These are phyloP conservation scores for Drosophila cracens DNA, from an alignment of 2,888 invertebrate genomes.

Conservation along the genomic window DNA sequence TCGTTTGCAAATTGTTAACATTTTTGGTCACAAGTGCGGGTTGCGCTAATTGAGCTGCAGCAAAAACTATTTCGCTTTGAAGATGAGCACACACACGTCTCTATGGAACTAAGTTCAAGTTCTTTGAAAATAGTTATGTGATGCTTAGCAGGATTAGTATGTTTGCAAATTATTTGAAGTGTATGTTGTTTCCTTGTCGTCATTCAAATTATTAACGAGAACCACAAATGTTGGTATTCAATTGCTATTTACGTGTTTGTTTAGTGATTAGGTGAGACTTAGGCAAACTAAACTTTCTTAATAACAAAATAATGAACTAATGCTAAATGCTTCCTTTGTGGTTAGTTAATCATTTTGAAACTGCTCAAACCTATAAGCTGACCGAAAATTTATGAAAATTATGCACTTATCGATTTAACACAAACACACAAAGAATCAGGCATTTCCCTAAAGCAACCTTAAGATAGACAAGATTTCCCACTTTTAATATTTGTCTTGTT, in stretches of 20 bases:
- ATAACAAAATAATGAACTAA: neutral
- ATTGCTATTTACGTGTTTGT: neutral
- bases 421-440: neutral
- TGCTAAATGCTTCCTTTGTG: neutral
- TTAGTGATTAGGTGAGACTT: neutral
- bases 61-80: constrained; percentile 11
- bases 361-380: neutral
- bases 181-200: neutral
- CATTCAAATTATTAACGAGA: neutral
- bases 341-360: neutral
- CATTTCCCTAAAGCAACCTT: neutral
- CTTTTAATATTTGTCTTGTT: neutral
- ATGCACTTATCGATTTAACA: neutral
- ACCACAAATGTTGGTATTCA: neutral
- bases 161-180: too few species aligned
- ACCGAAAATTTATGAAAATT: neutral
- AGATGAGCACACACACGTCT: constrained; percentile 1
- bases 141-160: neutral
- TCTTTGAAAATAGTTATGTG: neutral
- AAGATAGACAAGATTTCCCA: too few species aligned
- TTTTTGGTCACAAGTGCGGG: constrained; percentile 35
- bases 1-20: constrained; percentile 23
- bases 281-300: too few species aligned
- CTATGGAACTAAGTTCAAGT: constrained; percentile 4
- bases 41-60: constrained; percentile 37